A percentile compares a stretch with the other conserved stretches of the same genome.
Evolutionary conservation across 2,797 vertebrate species (phyloP).

Genomic region (Danio tinwini): DNA sequence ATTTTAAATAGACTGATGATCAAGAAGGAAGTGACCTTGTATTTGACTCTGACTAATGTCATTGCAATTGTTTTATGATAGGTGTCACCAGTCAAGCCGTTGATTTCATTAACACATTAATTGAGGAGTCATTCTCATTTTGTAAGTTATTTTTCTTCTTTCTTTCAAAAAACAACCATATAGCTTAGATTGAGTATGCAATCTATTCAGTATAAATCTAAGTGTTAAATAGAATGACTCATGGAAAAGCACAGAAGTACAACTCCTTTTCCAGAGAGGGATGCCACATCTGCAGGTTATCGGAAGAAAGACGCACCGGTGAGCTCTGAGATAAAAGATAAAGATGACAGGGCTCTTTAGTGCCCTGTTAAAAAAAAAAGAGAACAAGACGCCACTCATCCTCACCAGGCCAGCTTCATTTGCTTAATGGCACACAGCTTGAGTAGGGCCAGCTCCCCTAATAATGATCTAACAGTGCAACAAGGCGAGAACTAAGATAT

Average conservation of each 20-base stretch:
- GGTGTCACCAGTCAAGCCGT: conserved; percentile 10
- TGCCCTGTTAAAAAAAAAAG: conserved; percentile 61
- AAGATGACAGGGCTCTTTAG: conserved; percentile 60
- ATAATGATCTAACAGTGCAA: conserved; percentile 41
- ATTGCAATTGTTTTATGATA: conserved; percentile 16
- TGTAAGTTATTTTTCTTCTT: neutral
- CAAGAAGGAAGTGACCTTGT: neutral
- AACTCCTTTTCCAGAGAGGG: neutral
- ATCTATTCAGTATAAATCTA: neutral
- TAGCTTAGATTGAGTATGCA: neutral
- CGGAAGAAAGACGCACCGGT: conserved; percentile 50
- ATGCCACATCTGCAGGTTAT: conserved; percentile 41
- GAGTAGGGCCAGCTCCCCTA: conserved; percentile 49
- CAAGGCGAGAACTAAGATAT: conserved; percentile 47
- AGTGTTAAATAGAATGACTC: conserved; percentile 19
- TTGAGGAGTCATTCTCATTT: conserved; percentile 33
- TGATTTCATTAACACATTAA: conserved; percentile 40
- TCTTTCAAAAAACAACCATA: too few relatives aligned
- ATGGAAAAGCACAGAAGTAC: conserved; percentile 9
- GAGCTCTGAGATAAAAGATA: conserved; percentile 67
- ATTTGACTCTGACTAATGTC: neutral
- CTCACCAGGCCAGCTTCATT: conserved; percentile 47
- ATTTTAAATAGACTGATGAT: neutral
- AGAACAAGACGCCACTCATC: conserved; percentile 70
- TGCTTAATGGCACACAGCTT: conserved; percentile 52